Evolutionary conservation across 2,797 vertebrate species (phyloP).

Genomic region (Phoeniculus purpureus): DNA sequence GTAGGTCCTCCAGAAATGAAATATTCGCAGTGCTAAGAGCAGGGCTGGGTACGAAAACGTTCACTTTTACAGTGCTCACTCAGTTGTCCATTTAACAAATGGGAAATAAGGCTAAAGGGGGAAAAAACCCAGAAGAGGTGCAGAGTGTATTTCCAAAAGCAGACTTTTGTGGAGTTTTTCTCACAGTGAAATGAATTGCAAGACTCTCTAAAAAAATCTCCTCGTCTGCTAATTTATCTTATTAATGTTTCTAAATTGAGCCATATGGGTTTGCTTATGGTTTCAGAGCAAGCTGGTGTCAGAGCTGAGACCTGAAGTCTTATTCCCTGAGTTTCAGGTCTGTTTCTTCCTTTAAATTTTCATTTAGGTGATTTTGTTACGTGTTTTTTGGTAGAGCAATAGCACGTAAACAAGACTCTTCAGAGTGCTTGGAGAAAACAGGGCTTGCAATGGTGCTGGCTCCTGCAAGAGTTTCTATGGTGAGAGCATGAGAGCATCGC

Average conservation of each 20-base stretch:
- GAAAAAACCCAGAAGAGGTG: neutral
- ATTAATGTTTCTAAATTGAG: neutral
- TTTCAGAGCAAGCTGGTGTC: neutral
- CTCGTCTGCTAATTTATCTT: neutral
- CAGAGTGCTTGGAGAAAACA: neutral
- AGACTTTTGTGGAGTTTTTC: accelerated
- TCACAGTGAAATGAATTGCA: neutral
- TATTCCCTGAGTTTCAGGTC: neutral
- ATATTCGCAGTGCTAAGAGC: neutral
- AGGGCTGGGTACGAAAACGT: neutral
- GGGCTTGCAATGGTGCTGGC: neutral
- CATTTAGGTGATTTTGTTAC: neutral
- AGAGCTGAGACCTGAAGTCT: neutral
- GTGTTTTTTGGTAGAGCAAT: neutral
- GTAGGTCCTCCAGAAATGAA: neutral
- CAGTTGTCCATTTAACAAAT: neutral
- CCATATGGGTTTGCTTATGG: neutral
- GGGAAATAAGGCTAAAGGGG: neutral
- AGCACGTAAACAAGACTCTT: neutral
- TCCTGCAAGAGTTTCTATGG: neutral
- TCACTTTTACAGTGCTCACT: neutral
- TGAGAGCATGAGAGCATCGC: neutral
- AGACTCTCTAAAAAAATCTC: neutral
- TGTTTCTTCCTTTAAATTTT: neutral
- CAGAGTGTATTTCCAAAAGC: neutral